Evolutionary conservation across 2,888 invertebrate genomes (phyloP).

Genomic region (Crepidodera aurea): DNA sequence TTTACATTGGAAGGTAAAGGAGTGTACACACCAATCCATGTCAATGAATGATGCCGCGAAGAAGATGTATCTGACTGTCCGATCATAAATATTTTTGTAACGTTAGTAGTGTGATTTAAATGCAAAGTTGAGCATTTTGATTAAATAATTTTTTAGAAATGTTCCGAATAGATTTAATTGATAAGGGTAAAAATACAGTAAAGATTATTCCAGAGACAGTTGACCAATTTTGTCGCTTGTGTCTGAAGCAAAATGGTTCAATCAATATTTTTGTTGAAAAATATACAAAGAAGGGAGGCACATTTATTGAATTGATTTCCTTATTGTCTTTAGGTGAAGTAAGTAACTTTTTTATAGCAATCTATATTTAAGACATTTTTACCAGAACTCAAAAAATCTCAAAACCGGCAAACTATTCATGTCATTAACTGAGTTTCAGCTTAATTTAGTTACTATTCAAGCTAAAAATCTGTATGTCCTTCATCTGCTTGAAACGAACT

Average conservation of each 20-base stretch:
- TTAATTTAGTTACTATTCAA: too few relatives aligned
- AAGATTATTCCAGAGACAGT: not conserved
- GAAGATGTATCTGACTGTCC: too few relatives aligned
- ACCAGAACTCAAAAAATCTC: too few relatives aligned
- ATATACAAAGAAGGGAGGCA: not conserved
- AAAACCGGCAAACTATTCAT: too few relatives aligned
- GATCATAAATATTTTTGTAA: too few relatives aligned
- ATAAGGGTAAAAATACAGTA: not conserved
- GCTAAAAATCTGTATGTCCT: too few relatives aligned
- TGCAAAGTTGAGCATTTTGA: not conserved
- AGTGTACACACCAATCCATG: too few relatives aligned
- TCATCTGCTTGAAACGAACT: too few relatives aligned
- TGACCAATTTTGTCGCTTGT: constrained; percentile 1
- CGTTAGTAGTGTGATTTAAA: not conserved
- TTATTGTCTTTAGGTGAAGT: not conserved
- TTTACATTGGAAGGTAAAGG: too few relatives aligned
- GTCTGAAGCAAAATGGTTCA: not conserved
- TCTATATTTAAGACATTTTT: too few relatives aligned
- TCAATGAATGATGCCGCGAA: too few relatives aligned
- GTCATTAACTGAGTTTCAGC: too few relatives aligned
- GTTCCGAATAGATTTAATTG: not conserved
- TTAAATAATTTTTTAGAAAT: not conserved
- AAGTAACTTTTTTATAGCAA: not conserved
- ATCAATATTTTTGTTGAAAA: not conserved
- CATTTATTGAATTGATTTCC: not conserved